phyloP scores from a whole-genome alignment of 2,797 vertebrate genomes.

The Cynodonichthys magdalenae region DNA sequence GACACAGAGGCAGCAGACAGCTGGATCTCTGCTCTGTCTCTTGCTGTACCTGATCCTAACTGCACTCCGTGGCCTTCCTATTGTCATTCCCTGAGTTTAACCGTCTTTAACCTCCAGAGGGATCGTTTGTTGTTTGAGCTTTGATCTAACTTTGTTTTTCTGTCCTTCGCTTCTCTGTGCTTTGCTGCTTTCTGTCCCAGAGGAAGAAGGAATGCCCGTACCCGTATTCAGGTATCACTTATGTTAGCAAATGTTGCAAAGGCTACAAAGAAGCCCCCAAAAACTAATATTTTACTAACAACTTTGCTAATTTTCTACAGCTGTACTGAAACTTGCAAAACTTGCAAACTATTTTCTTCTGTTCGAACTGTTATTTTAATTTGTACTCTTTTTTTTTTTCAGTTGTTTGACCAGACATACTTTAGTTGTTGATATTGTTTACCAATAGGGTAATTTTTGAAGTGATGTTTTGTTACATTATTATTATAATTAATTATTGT shows the following conservation, averaged over 20 bases:
- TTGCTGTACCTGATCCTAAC: conserved; percentile 43
- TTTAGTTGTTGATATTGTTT: neutral
- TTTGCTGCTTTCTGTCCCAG: conserved; percentile 93
- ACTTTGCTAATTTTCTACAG: conserved; percentile 13
- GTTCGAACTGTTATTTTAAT: neutral
- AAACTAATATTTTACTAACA: conserved; percentile 23
- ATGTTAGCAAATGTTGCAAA: conserved; percentile 11
- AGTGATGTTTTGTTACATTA: too few species aligned
- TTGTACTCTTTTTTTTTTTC: neutral
- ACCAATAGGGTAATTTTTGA: neutral
- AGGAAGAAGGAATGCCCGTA: conserved; percentile 99
- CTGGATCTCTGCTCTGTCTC: conserved; percentile 41
- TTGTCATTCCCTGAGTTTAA: conserved; percentile 49
- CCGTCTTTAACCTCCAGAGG: conserved; percentile 47
- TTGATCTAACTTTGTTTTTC: conserved; percentile 73
- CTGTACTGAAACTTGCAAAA: conserved; percentile 19
- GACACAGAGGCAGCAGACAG: conserved; percentile 40
- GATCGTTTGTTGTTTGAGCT: conserved; percentile 35
- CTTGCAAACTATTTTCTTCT: neutral
- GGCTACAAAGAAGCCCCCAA: conserved; percentile 16
- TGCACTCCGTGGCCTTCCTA: conserved; percentile 60
- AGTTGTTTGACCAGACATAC: neutral
- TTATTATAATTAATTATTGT: too few species aligned
- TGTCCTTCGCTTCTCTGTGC: conserved; percentile 86
- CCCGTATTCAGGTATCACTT: conserved; percentile 95